phyloP scores from a whole-genome alignment of 2,888 invertebrate genomes.

The Stenurella melanura region DNA sequence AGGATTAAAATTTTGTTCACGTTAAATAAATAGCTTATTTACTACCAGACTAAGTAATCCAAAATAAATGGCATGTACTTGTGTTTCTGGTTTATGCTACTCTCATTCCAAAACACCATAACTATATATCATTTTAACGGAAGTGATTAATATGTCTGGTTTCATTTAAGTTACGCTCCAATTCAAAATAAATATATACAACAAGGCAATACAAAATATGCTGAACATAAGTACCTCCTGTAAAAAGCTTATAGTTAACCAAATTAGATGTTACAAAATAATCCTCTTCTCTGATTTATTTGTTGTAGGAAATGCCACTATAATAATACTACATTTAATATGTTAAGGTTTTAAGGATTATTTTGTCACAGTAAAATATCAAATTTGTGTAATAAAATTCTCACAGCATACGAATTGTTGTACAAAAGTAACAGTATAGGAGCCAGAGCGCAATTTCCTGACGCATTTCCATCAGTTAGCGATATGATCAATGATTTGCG shows the following conservation, averaged over 20 bases:
- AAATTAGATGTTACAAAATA: slow-evolving; percentile 31
- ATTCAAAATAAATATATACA: slow-evolving; percentile 1
- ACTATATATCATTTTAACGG: slow-evolving; percentile 6
- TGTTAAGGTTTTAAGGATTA: background rate
- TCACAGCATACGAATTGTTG: background rate
- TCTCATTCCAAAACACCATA: background rate
- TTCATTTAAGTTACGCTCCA: slow-evolving; percentile 28
- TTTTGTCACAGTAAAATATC: background rate
- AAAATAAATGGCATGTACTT: background rate
- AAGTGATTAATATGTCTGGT: slow-evolving; percentile 18
- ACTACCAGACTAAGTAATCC: background rate
- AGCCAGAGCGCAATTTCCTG: no score
- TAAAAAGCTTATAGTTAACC: slow-evolving; percentile 24
- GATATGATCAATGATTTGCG: no score
- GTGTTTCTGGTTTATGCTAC: background rate
- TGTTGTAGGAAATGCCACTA: background rate
- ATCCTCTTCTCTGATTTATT: slow-evolving; percentile 20
- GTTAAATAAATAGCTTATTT: no score
- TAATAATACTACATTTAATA: background rate
- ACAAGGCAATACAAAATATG: slow-evolving; percentile 7
- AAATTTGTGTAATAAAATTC: background rate
- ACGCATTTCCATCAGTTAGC: no score
- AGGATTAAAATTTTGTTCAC: no score
- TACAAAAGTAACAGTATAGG: no score
- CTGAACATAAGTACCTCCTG: background rate